phyloP scores from a whole-genome alignment of 2,888 invertebrate species.

The Frankliniella intonsa region DNA sequence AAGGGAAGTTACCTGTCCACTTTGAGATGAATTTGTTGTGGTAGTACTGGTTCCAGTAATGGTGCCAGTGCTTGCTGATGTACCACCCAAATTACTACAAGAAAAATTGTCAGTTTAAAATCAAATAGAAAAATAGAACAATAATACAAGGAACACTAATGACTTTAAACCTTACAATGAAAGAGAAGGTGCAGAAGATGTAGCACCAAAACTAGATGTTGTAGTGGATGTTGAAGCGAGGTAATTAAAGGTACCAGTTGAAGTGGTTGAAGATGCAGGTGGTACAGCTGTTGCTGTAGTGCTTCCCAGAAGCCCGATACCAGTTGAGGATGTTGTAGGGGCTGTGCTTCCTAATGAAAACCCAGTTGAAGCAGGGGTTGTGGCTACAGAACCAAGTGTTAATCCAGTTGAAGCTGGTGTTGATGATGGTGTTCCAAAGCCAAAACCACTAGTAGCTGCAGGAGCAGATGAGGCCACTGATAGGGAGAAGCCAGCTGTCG shows the following conservation, averaged over 20 bases:
- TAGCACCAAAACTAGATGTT: slow-evolving; percentile 38
- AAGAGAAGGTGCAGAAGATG: slow-evolving; percentile 31
- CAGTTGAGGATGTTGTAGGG: slow-evolving; percentile 33
- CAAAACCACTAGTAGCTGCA: slow-evolving; percentile 39
- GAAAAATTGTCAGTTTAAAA: background rate
- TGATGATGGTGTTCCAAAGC: slow-evolving; percentile 36
- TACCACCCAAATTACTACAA: background rate
- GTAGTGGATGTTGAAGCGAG: slow-evolving; percentile 35
- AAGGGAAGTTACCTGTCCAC: slow-evolving; percentile 49
- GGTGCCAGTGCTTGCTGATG: slow-evolving; percentile 32
- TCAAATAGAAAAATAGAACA: no score
- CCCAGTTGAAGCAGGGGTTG: slow-evolving; percentile 36
- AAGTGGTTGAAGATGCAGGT: slow-evolving; percentile 18
- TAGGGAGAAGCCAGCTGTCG: slow-evolving; percentile 37
- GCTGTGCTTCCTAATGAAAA: slow-evolving; percentile 39
- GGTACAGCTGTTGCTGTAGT: slow-evolving; percentile 39
- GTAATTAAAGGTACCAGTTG: background rate
- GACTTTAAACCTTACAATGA: background rate
- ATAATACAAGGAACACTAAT: background rate
- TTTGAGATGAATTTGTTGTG: slow-evolving; percentile 44
- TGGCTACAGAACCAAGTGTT: slow-evolving; percentile 37
- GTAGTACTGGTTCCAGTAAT: slow-evolving; percentile 35
- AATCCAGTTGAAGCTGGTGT: slow-evolving; percentile 33
- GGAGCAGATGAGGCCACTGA: slow-evolving; percentile 36
- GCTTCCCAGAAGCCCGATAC: slow-evolving; percentile 38